Evolutionary conservation across 2,113 vertebrate species (phyloP).

Genomic region (Rafetus swinhoei): DNA sequence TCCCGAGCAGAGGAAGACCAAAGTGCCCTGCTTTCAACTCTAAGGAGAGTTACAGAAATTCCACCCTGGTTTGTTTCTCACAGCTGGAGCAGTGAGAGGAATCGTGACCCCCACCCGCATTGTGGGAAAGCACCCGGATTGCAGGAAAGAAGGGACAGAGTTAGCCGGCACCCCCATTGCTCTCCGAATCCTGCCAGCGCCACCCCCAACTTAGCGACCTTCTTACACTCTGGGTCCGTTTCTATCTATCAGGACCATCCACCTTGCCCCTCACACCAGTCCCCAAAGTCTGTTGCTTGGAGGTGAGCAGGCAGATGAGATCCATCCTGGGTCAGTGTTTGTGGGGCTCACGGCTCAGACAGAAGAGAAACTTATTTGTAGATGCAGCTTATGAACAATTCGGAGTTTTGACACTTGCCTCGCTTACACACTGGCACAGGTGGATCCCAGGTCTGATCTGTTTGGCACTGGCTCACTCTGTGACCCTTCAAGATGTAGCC

Average conservation of each 20-base stretch:
- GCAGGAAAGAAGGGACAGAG: not conserved
- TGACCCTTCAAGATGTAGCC: constrained; percentile 64
- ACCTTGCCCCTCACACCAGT: too few relatives aligned
- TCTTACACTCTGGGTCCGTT: not conserved
- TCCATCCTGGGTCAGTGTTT: not conserved
- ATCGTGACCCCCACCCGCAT: too few relatives aligned
- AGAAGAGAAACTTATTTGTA: not conserved
- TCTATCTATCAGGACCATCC: not conserved
- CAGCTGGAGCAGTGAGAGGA: too few relatives aligned
- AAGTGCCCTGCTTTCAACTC: too few relatives aligned
- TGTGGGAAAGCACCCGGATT: not conserved
- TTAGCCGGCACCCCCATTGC: not conserved
- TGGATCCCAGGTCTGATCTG: constrained; percentile 54
- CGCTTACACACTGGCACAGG: constrained; percentile 50
- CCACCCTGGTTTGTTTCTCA: too few relatives aligned
- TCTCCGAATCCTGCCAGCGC: not conserved
- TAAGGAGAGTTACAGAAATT: too few relatives aligned
- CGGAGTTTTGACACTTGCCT: constrained; percentile 27
- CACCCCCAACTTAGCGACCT: not conserved
- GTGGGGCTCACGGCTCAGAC: too few relatives aligned
- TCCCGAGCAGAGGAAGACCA: not conserved
- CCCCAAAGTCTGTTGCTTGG: not conserved
- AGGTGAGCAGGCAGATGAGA: not conserved
- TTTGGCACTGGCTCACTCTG: constrained; percentile 41
- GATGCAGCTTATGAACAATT: not conserved